Conservation (phyloP, 1,140 invertebrate species). For the Zaprionus africanus region DNA sequence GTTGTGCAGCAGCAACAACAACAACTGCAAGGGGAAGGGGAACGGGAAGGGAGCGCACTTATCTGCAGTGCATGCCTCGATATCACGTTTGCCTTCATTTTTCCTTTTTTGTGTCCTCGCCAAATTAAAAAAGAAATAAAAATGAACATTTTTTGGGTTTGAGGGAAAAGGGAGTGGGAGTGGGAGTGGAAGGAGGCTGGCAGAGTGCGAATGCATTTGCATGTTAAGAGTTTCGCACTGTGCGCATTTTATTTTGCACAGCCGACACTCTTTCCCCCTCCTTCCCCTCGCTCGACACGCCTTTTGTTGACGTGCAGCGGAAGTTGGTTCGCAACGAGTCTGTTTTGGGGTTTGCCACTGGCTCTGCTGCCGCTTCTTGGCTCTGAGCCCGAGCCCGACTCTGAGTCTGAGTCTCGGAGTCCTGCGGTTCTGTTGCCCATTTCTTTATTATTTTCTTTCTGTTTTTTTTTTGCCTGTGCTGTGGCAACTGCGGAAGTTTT, state of each 20-base stretch:
- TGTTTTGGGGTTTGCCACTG: slow-evolving; percentile 22
- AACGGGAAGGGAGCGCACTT: slow-evolving; percentile 63
- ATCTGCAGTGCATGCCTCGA: slow-evolving; percentile 71
- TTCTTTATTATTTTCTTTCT: slow-evolving; percentile 14
- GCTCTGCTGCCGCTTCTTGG: not conserved
- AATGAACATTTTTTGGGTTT: slow-evolving; percentile 27
- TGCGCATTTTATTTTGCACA: slow-evolving; percentile 61
- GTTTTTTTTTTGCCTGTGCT: not conserved
- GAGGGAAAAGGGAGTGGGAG: not conserved
- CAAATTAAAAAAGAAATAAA: slow-evolving; percentile 81
- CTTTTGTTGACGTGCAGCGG: slow-evolving; percentile 54
- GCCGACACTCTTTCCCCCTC: not conserved
- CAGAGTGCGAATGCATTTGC: slow-evolving; percentile 65
- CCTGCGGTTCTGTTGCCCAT: slow-evolving; percentile 33
- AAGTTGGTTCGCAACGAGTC: slow-evolving; percentile 46
- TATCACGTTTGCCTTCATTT: slow-evolving; percentile 66
- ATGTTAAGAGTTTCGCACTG: slow-evolving; percentile 81
- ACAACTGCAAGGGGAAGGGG: not conserved
- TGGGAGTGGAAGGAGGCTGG: not conserved
- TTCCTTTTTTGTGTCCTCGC: slow-evolving; percentile 23
- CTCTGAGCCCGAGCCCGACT: not conserved
- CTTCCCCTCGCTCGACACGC: slow-evolving; percentile 26
- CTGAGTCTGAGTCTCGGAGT: slow-evolving; percentile 2
- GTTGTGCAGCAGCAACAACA: slow-evolving; percentile 14
- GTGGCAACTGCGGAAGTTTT: slow-evolving; percentile 63